These are phyloP conservation scores for Metaphire vulgaris DNA, from an alignment of 1,140 invertebrate species.

Conservation along the genomic window DNA sequence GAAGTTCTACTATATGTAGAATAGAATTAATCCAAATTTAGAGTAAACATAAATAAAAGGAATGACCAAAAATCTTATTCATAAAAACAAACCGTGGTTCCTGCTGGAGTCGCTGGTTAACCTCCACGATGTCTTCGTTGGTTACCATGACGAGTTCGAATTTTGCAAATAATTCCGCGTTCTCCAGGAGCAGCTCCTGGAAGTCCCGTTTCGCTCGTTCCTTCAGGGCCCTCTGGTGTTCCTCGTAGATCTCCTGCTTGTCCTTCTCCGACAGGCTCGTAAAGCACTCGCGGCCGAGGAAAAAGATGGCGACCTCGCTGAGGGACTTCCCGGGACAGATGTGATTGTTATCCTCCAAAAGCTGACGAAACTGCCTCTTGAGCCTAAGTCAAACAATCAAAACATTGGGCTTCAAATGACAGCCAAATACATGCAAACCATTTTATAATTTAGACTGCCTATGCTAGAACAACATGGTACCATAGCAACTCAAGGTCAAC, in stretches of 20 bases:
- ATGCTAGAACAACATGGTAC: too few species aligned
- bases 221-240: slow-evolving; percentile 66
- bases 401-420: too few species aligned
- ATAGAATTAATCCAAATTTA: too few species aligned
- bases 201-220: slow-evolving; percentile 86
- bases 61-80: too few species aligned
- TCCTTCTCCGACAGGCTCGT: slow-evolving; percentile 82
- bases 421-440: too few species aligned
- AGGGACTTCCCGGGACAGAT: slow-evolving; percentile 85
- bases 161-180: slow-evolving; percentile 79
- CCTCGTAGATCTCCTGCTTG: slow-evolving; percentile 86
- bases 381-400: too few species aligned
- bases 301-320: slow-evolving; percentile 84
- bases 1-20: too few species aligned
- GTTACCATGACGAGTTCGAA: slow-evolving; percentile 67
- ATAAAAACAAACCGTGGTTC: slow-evolving; percentile 19
- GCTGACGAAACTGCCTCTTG: slow-evolving; percentile 77
- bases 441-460: too few species aligned
- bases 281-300: slow-evolving; percentile 91
- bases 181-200: slow-evolving; percentile 83
- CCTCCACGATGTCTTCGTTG: slow-evolving; percentile 41
- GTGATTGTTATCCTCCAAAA: slow-evolving; percentile 82
- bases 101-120: slow-evolving; percentile 16
- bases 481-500: too few species aligned
- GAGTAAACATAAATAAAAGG: too few species aligned